Evolutionary conservation across 1,140 invertebrate species (phyloP).

Genomic region (Macrosteles quadrilineatus): DNA sequence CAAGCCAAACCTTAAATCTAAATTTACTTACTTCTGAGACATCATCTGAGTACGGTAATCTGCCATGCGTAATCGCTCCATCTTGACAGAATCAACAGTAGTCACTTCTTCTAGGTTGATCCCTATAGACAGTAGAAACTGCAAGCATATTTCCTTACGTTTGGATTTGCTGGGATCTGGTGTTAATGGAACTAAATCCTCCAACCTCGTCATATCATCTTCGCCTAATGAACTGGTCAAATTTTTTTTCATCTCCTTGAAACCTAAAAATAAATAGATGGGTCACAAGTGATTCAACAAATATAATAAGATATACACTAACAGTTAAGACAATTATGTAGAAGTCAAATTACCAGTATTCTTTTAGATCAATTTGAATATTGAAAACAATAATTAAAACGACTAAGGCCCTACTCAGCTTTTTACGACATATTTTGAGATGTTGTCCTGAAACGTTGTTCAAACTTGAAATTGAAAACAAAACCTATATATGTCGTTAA

Average conservation of each 20-base stretch:
- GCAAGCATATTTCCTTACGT: background rate
- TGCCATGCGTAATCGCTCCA: slow-evolving; percentile 38
- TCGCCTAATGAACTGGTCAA: slow-evolving; percentile 9
- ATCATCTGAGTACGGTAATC: slow-evolving; percentile 33
- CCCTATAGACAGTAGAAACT: background rate
- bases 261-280: slow-evolving; percentile 26
- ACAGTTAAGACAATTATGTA: too few relatives aligned
- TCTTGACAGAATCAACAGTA: slow-evolving; percentile 40
- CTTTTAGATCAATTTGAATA: too few relatives aligned
- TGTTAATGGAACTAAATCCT: background rate
- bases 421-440: too few relatives aligned
- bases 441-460: too few relatives aligned
- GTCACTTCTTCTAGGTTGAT: background rate
- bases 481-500: too few relatives aligned
- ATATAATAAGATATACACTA: too few relatives aligned
- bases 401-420: too few relatives aligned
- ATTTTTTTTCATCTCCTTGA: slow-evolving; percentile 29
- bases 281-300: too few relatives aligned
- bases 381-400: too few relatives aligned
- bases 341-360: too few relatives aligned
- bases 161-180: background rate
- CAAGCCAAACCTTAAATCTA: too few relatives aligned
- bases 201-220: slow-evolving; percentile 2
- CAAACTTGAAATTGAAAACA: too few relatives aligned
- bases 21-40: slow-evolving; percentile 31